Percentiles rank a stretch among this genome's conserved stretches.
phyloP scores from a whole-genome alignment of 37 sponge, comb jelly and placozoan genomes.

The Eunapius fragilis region DNA sequence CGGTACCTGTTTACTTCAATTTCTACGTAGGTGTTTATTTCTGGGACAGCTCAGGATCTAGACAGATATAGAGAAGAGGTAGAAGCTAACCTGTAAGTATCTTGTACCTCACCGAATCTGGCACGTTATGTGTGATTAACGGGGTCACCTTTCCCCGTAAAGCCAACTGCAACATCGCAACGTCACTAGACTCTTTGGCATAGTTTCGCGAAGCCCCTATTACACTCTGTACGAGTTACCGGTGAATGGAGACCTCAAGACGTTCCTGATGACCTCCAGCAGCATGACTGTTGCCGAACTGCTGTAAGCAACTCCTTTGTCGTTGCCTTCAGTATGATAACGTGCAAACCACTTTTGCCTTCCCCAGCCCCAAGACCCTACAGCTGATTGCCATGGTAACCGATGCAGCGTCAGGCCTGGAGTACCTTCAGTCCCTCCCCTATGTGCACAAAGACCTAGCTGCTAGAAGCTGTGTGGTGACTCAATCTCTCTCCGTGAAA shows the following conservation, averaged over 20 bases:
- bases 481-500: slow-evolving; percentile 71
- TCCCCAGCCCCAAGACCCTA: slow-evolving; percentile 13
- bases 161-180: slow-evolving; percentile 67
- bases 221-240: slow-evolving; percentile 75
- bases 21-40: slow-evolving; percentile 29
- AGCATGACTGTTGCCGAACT: slow-evolving; percentile 2
- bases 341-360: background rate
- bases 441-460: slow-evolving; percentile 80
- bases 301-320: slow-evolving; percentile 10
- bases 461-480: slow-evolving; percentile 83
- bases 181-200: slow-evolving; percentile 69
- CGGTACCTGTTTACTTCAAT: too few species aligned
- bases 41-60: slow-evolving; percentile 60
- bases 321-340: too few species aligned
- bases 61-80: slow-evolving; percentile 50
- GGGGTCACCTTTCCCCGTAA: background rate
- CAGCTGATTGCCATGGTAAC: slow-evolving; percentile 63
- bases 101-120: too few species aligned
- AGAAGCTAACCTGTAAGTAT: background rate
- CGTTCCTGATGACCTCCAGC: slow-evolving; percentile 56
- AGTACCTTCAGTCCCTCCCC: slow-evolving; percentile 55
- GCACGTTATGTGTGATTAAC: too few species aligned
- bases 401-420: slow-evolving; percentile 72
- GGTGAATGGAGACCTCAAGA: slow-evolving; percentile 85
- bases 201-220: slow-evolving; percentile 75